These are phyloP conservation scores for Eupelmus urozonus DNA, from an alignment of 2,888 invertebrate species.

Conservation along the genomic window DNA sequence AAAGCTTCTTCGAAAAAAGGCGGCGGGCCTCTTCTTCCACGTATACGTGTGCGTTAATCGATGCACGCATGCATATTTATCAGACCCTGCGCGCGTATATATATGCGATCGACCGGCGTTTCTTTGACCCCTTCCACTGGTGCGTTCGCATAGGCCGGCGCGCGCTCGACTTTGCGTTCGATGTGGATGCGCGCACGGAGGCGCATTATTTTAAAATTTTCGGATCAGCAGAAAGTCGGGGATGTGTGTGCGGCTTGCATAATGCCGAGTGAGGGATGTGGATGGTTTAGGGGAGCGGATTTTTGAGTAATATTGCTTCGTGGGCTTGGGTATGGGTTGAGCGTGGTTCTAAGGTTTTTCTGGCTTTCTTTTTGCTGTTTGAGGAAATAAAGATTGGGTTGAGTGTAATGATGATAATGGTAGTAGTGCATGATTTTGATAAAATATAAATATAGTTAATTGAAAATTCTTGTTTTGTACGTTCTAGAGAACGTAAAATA, in stretches of 20 bases:
- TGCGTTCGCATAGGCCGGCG: not conserved
- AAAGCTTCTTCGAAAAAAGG: not conserved
- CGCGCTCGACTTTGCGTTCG: not conserved
- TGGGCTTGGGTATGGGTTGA: too few relatives aligned
- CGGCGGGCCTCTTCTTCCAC: conserved; percentile 1
- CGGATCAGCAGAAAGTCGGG: conserved; percentile 29
- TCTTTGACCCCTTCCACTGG: conserved; percentile 28
- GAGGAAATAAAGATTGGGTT: too few relatives aligned
- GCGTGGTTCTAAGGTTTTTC: too few relatives aligned
- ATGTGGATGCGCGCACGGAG: not conserved
- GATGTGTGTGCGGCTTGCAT: not conserved
- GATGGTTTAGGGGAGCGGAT: not conserved
- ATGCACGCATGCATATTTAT: conserved; percentile 56
- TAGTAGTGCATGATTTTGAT: too few relatives aligned
- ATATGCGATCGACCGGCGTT: conserved; percentile 26
- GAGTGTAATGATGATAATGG: too few relatives aligned
- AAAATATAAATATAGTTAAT: too few relatives aligned
- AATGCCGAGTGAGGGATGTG: not conserved
- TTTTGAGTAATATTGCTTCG: too few relatives aligned
- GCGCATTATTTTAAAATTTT: conserved; percentile 11
- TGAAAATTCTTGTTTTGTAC: too few relatives aligned
- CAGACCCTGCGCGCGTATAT: not conserved
- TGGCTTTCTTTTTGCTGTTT: too few relatives aligned
- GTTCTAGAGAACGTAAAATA: too few relatives aligned
- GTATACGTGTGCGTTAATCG: conserved; percentile 37